phyloP scores from a whole-genome alignment of 2,797 vertebrate genomes.

The Anguilla megastoma region DNA sequence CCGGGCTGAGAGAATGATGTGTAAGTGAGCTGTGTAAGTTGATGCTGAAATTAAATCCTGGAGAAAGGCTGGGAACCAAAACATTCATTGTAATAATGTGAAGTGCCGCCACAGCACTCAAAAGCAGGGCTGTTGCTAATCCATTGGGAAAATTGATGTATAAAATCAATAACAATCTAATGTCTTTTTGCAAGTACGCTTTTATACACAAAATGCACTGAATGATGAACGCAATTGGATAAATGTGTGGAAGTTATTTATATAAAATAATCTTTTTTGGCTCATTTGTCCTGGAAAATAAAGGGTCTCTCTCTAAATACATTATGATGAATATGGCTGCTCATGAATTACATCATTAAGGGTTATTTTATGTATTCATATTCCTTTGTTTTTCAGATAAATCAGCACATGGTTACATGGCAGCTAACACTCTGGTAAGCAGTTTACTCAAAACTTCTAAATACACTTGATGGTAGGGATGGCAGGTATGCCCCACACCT shows the following conservation, averaged over 20 bases:
- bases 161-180: background rate
- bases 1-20: background rate
- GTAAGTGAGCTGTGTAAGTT: background rate
- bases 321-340: background rate
- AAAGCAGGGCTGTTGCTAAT: background rate
- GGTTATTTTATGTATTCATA: background rate
- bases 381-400: slow-evolving; percentile 83
- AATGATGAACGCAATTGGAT: background rate
- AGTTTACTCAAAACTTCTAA: background rate
- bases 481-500: no score
- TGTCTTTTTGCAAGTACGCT: background rate
- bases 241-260: background rate
- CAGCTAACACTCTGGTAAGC: slow-evolving; percentile 95
- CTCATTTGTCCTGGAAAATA: background rate
- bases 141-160: background rate
- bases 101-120: background rate
- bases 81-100: slow-evolving; percentile 8
- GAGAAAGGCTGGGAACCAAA: background rate
- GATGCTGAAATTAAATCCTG: background rate
- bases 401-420: slow-evolving; percentile 93
- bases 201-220: background rate
- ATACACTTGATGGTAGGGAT: background rate
- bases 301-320: background rate
- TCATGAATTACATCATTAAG: background rate
- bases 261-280: background rate